Evolutionary conservation across 2,113 vertebrate genomes (phyloP), one percentile per base, ranked within the genome.

Genomic region (Rhipidura dahli): DNA sequence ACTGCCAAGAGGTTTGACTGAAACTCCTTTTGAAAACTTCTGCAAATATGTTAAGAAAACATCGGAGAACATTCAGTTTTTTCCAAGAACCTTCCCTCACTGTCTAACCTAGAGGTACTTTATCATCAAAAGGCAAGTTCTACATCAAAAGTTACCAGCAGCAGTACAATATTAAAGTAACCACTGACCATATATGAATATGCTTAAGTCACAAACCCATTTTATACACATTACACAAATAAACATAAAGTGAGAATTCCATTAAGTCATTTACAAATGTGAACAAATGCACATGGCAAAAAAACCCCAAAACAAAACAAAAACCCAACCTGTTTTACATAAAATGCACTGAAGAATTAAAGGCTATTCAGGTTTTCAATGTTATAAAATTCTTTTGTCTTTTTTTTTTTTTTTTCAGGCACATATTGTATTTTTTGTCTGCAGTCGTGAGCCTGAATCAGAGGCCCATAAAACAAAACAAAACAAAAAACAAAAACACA

Each of bases 151-250:
- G 96, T 98, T 98, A 98, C 98, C 98, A 98, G 98, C 98, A 98
- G 99, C 98, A 98, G 98, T 98, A 99, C 98, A 98, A 98, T 98
- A 98, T 98, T 98, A 98, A 98, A 98, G 98, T 98, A 98, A 98
- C 98, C 98, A 98, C 98, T 98, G 98, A 98, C 98, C 97, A 96
- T 98, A 98, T 98, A 98, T 98, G 98, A 98, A 98, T 98, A 99
- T 97, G 98, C 97, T 98, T 98, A 99, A 97, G 91, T 98, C 99
- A 99, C 99, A 98, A 98, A 98, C 97, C 98, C 97, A 98, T 98
- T 97, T 98, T 98, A 97, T 98, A 98, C 98, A 99, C 97, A 96
- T 97, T 98, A 98, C 98, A 99, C 97, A 97, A 97, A 98, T 98
- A 98, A 98, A 99, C 98, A 98, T 97, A 98, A 98, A 97, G 98